Evolutionary conservation across 2,888 invertebrate species (phyloP), one percentile per base, ranked within the genome.

Genomic region (Acleris literana): DNA sequence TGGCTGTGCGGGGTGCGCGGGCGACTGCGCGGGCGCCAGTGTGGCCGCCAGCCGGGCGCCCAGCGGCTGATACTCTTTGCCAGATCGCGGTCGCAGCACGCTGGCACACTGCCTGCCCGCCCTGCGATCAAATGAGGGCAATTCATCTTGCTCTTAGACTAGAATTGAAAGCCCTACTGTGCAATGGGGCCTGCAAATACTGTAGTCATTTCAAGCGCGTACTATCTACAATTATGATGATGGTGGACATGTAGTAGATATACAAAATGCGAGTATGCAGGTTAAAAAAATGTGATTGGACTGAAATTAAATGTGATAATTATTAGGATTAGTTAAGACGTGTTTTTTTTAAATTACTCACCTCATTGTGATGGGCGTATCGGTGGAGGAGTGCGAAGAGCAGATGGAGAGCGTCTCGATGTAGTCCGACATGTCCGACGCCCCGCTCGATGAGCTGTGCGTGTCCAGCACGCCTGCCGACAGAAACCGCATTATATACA

Each of bases 341-440:
- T 13, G 20, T 11, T 5, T 13, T 7, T n/a, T 11, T 7, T 7
- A 16, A 16, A 1, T 29, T 39, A 66, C 69, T 74, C 72, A 93
- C 93, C 93, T 86, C 83, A 93, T 84, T 16, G 94, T 94, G 72
- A 94, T 94, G 4, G 95, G 95, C 33, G 95, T 94, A 76, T 96
- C 96, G 7, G 95, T 95, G 16, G 96, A 96, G 68, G 96, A 96
- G 75, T 96, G 96, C 64, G 97, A 96, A 5, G 97, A 96, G 59
- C 96, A 96, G 71, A 97, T 87, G 17, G 96, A 96, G 22, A 97
- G 87, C 9, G 97, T 97, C 84, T 97, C 97, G 77, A 97, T 96
- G 83, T 97, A 97, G 88, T 97, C 97, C 4, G 96, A 97, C 96
- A 97, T 97, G 80, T 97, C 97, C 1, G 97, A 97, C 7, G 97